Conservation (phyloP, 2,888 invertebrate genomes). For the Acanthosoma haemorrhoidale region DNA sequence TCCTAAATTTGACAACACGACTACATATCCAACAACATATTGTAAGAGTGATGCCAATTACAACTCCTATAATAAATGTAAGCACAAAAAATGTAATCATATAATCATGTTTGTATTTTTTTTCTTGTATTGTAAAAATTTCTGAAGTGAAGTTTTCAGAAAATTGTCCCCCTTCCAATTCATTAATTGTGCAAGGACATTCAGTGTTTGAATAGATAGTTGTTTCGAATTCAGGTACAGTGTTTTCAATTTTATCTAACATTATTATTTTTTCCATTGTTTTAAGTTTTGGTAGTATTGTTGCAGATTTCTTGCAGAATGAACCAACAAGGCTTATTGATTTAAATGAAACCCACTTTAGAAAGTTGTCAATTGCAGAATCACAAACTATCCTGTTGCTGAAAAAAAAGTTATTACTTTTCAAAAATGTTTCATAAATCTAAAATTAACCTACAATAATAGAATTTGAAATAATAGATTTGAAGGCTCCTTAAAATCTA, state of each 20-base stretch:
- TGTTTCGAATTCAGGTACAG: not conserved
- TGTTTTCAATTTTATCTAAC: not conserved
- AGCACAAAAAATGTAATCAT: conserved; percentile 1
- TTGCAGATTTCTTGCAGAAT: not conserved
- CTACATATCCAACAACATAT: not conserved
- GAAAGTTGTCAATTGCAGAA: not conserved
- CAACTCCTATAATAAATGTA: not conserved
- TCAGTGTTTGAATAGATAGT: not conserved
- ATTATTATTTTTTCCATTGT: conserved; percentile 18
- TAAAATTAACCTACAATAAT: not conserved
- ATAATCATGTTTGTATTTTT: not conserved
- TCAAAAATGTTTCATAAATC: not conserved
- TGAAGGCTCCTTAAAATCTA: not conserved
- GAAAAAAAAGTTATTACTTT: not conserved
- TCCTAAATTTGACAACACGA: not conserved
- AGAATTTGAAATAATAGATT: not conserved
- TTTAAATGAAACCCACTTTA: not conserved
- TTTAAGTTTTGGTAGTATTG: not conserved
- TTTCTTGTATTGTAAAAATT: not conserved
- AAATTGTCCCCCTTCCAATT: not conserved
- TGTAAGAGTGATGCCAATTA: not conserved
- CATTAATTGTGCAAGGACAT: not conserved
- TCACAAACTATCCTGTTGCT: conserved; percentile 22
- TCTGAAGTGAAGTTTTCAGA: not conserved
- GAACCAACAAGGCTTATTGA: not conserved